A percentile compares a stretch with the other conserved stretches of the same genome.
phyloP scores from a whole-genome alignment of 92 coral and sea anemone species.

The Epizoanthus rinbou region DNA sequence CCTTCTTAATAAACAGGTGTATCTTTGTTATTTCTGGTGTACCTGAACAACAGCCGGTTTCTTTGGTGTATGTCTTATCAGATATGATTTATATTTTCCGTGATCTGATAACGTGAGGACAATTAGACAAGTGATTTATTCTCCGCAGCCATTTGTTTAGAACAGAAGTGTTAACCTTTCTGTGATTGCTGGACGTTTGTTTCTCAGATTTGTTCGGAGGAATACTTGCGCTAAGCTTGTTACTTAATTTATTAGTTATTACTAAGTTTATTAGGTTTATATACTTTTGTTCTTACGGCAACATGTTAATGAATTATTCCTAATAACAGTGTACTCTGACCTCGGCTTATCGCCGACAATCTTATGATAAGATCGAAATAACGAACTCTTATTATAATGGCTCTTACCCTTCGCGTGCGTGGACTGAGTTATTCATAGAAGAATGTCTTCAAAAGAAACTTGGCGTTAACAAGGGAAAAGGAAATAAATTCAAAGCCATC shows the following conservation, averaged over 20 bases:
- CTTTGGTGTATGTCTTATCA: not conserved
- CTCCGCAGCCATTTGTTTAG: not conserved
- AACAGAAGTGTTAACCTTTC: not conserved
- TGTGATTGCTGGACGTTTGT: not conserved
- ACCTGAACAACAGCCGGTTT: not conserved
- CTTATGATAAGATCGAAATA: not conserved
- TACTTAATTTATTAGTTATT: too few species aligned
- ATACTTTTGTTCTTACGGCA: not conserved
- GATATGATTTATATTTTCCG: not conserved
- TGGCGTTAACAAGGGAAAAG: not conserved
- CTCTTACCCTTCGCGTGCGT: not conserved
- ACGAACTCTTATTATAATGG: too few species aligned
- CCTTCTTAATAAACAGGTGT: slow-evolving; percentile 21
- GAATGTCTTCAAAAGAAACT: slow-evolving; percentile 1
- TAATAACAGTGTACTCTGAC: too few species aligned
- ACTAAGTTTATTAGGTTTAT: not conserved
- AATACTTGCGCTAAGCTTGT: not conserved
- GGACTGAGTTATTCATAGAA: slow-evolving; percentile 6
- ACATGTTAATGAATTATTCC: not conserved
- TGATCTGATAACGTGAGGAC: not conserved
- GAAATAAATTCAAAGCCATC: not conserved
- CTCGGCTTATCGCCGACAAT: not conserved
- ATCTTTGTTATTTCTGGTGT: not conserved
- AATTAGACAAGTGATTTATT: not conserved
- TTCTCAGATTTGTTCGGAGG: slow-evolving; percentile 13